phyloP scores from a whole-genome alignment of 2,797 vertebrate genomes.

The Squalus acanthias region DNA sequence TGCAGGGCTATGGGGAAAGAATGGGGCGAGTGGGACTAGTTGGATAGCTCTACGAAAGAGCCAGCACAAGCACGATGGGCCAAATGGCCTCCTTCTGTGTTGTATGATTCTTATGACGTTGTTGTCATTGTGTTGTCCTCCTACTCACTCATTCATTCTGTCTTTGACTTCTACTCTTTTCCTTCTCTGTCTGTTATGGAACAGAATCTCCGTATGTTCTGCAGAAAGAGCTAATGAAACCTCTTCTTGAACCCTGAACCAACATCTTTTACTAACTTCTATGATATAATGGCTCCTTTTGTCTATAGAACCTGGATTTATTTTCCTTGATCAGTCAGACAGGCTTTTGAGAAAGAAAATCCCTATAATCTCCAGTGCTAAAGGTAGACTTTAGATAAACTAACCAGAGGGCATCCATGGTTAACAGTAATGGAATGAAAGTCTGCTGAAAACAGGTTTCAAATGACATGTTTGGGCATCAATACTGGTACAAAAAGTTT shows the following conservation, averaged over 20 bases:
- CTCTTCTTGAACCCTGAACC: background rate
- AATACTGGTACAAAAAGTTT: background rate
- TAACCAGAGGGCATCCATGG: background rate
- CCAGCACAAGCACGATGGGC: background rate
- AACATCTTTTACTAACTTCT: background rate
- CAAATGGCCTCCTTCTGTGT: background rate
- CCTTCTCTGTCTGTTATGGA: background rate
- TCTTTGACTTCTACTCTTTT: background rate
- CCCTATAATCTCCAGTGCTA: background rate
- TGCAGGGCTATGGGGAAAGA: background rate
- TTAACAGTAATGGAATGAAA: background rate
- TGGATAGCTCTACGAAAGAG: background rate
- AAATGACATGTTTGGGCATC: background rate
- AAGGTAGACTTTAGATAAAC: background rate
- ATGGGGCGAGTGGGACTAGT: background rate
- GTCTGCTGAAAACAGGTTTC: background rate
- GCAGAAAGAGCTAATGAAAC: background rate
- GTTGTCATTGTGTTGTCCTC: background rate
- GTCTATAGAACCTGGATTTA: background rate
- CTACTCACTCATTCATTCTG: background rate
- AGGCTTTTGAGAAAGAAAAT: background rate
- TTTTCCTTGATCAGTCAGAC: background rate
- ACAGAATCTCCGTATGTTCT: background rate
- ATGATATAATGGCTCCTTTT: background rate
- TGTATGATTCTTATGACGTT: background rate